A percentile compares a stretch with the other conserved stretches of the same genome.
These are phyloP conservation scores for Spialia ferax DNA, from an alignment of 2,888 invertebrate genomes.

Conservation along the genomic window DNA sequence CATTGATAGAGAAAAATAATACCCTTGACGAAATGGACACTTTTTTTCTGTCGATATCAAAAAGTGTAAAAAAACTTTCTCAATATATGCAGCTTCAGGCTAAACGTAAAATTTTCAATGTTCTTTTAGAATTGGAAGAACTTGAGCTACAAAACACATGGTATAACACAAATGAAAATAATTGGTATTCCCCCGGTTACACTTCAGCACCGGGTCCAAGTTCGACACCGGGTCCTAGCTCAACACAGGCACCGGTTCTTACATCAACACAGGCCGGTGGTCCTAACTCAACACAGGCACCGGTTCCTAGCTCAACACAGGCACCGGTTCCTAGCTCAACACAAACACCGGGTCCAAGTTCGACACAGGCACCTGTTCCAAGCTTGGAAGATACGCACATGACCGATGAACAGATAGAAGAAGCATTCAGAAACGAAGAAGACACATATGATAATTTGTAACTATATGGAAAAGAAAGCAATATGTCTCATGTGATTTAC, in stretches of 20 bases:
- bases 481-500: constrained; percentile 29
- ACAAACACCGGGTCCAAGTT: constrained; percentile 18
- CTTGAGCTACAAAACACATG: constrained; percentile 26
- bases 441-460: constrained; percentile 29
- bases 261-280: constrained; percentile 22
- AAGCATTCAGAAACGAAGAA: constrained; percentile 31
- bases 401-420: constrained; percentile 31
- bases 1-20: constrained; percentile 34
- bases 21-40: constrained; percentile 32
- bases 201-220: constrained; percentile 22
- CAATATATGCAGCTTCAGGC: constrained; percentile 17
- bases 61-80: constrained; percentile 26
- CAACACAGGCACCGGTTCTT: constrained; percentile 27
- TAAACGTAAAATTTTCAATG: constrained; percentile 32
- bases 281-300: constrained; percentile 13
- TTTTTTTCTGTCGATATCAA: constrained; percentile 31
- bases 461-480: constrained; percentile 24
- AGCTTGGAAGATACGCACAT: constrained; percentile 29
- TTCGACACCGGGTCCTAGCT: constrained; percentile 30
- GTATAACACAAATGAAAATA: constrained; percentile 31
- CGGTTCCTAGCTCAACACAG: constrained; percentile 15
- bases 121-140: constrained; percentile 19
- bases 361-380: constrained; percentile 23
- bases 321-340: constrained; percentile 11
- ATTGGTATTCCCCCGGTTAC: constrained; percentile 26